Conservation (phyloP, 2,888 invertebrate genomes). For the Notodonta dromedarius region DNA sequence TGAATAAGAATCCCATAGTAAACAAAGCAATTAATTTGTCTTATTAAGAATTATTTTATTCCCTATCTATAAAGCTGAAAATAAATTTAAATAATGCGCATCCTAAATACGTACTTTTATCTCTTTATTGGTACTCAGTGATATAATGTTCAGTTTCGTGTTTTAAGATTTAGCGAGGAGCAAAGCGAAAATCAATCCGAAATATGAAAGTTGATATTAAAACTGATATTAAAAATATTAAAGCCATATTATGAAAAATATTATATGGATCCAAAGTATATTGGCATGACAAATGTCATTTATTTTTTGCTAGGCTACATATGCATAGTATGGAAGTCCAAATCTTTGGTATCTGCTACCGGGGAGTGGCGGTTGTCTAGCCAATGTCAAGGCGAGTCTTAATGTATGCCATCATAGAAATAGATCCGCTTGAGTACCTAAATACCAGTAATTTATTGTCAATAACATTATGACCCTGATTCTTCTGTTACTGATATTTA, state of each 20-base stretch:
- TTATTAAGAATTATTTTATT: not conserved
- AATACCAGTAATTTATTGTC: slow-evolving; percentile 23
- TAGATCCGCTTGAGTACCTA: slow-evolving; percentile 51
- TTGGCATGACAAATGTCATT: not conserved
- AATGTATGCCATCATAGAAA: slow-evolving; percentile 56
- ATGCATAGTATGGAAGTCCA: not conserved
- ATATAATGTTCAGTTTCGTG: not conserved
- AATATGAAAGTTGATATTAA: too few relatives aligned
- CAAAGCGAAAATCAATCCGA: too few relatives aligned
- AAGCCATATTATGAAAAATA: too few relatives aligned
- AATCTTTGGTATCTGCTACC: slow-evolving; percentile 3
- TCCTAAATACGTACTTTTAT: not conserved
- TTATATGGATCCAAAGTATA: too few relatives aligned
- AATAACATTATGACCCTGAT: not conserved
- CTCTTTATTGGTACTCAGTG: not conserved
- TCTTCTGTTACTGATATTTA: too few relatives aligned
- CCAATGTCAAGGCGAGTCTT: slow-evolving; percentile 67
- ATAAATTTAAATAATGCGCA: not conserved
- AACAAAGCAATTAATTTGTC: not conserved
- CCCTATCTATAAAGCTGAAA: not conserved
- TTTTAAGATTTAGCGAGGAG: too few relatives aligned
- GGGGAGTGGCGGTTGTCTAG: slow-evolving; percentile 21
- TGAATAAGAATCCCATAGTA: not conserved
- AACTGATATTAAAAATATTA: too few relatives aligned
- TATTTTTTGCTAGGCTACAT: not conserved